Evolutionary conservation across 2,113 vertebrate species (phyloP), one percentile per base, ranked within the genome.

Genomic region (Thunnus maccoyii): DNA sequence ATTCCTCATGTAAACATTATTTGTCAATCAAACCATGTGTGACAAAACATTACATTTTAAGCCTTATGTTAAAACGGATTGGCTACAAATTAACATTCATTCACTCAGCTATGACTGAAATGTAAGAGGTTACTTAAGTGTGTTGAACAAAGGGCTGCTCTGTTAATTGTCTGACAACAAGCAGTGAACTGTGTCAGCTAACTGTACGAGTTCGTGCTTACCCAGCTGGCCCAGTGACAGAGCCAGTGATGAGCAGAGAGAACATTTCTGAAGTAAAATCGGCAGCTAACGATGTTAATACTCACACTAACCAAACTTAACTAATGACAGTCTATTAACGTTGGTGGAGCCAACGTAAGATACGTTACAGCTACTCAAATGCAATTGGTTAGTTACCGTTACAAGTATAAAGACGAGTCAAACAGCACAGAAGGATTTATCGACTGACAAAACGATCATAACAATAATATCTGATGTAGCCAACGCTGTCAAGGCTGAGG

Each of bases 401-500:
- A 18, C 3, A 62, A 7, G 51, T 16, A 56, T 12, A 57, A 44
- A 78, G 13, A 54, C 30, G 11, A 46, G 51, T 65, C 17, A 52
- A 65, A 56, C 3, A 15, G 15, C 6, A 62, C 36, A 12, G 15
- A 20, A 3, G 54, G 4, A 61, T 76, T 18, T 70, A 3, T 75
- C 3, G 16, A 66, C 61, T 41, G 30, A 25, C 52, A 67, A 52
- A 51, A 17, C 15, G 41, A 70, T 11, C 72, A 68, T 3, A 92
- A 88, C 87, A 89, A 83, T 80, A 48, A 69, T 72, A 88, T 72
- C 78, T 90, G 85, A 82, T 88, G 85, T 91, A 77, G 88, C 82
- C 78, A 78, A 75, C 20, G 22, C 30, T 57, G 68, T 61, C 65
- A 64, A 22, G 17, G 78, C 72, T 80, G 47, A 50, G 18, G 63